A percentile compares a stretch with the other conserved stretches of the same genome.
phyloP scores from a whole-genome alignment of 2,113 vertebrate species.

The Emydocephalus ijimae region DNA sequence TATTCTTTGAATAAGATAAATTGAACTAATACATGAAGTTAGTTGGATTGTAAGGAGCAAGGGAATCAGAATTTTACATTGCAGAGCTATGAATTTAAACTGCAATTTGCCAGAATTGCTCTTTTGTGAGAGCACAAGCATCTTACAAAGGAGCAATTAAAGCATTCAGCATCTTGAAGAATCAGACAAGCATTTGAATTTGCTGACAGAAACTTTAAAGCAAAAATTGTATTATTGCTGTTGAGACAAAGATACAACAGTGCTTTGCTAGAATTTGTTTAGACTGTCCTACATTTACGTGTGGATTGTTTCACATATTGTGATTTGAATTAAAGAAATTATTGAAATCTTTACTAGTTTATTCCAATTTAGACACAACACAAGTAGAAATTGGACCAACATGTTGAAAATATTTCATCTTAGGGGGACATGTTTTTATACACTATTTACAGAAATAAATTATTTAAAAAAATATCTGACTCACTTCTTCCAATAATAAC shows the following conservation, averaged over 20 bases:
- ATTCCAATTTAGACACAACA: not conserved
- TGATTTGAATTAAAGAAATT: not conserved
- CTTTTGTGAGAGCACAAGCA: not conserved
- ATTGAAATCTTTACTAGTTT: not conserved
- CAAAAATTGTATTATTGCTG: not conserved
- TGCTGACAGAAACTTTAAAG: not conserved
- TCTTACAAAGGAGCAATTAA: not conserved
- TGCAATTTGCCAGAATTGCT: not conserved
- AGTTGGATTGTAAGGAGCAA: not conserved
- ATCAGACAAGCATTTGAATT: not conserved
- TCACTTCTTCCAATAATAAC: conserved; percentile 42
- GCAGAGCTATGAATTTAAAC: not conserved
- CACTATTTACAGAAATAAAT: conserved; percentile 24
- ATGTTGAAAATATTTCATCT: not conserved
- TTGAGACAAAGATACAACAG: not conserved
- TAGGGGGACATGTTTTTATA: conserved; percentile 15
- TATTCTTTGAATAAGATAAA: not conserved
- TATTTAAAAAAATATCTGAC: conserved; percentile 41
- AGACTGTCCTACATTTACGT: not conserved
- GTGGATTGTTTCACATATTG: not conserved
- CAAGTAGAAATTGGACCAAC: not conserved
- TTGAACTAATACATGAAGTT: not conserved
- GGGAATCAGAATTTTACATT: not conserved
- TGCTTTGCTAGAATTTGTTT: not conserved
- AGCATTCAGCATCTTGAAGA: not conserved